Evolutionary conservation across 2,113 vertebrate genomes (phyloP).

Genomic region (Corydoras maculifer): DNA sequence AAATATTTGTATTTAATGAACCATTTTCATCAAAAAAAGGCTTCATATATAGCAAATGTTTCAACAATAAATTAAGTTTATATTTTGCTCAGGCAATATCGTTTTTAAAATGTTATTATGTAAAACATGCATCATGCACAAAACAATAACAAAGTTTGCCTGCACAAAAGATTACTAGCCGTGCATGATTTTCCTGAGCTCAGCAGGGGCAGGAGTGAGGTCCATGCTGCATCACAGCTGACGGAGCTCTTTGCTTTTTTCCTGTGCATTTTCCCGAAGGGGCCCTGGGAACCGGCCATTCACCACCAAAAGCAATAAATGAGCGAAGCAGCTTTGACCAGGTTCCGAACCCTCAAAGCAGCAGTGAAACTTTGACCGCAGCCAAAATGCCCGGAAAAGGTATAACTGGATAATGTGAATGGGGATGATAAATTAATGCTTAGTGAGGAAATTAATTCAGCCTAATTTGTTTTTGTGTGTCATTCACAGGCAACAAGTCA

Average conservation of each 20-base stretch:
- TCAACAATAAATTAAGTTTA: too few species aligned
- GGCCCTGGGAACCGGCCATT: constrained; percentile 58
- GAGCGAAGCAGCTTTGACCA: constrained; percentile 45
- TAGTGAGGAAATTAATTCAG: too few species aligned
- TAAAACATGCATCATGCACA: constrained; percentile 45
- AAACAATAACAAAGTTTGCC: constrained; percentile 59
- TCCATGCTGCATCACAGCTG: constrained; percentile 55
- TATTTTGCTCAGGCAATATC: too few species aligned
- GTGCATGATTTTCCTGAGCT: constrained; percentile 62
- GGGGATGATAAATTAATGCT: too few species aligned
- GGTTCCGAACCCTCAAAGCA: constrained; percentile 54
- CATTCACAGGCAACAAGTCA: constrained; percentile 67
- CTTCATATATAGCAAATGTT: too few species aligned
- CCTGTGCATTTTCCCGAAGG: constrained; percentile 60
- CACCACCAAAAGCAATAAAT: constrained; percentile 65
- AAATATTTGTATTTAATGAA: too few species aligned
- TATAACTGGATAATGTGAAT: constrained; percentile 24
- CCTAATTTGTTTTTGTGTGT: neutral
- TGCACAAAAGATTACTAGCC: constrained; percentile 38
- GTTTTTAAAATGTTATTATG: neutral
- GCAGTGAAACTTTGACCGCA: constrained; percentile 50
- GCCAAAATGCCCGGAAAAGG: constrained; percentile 75
- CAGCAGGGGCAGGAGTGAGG: constrained; percentile 58
- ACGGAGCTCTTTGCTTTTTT: constrained; percentile 71
- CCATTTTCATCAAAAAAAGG: too few species aligned